These are phyloP conservation scores for Drosophila leonis DNA, from an alignment of 2,888 invertebrate species.

Conservation along the genomic window DNA sequence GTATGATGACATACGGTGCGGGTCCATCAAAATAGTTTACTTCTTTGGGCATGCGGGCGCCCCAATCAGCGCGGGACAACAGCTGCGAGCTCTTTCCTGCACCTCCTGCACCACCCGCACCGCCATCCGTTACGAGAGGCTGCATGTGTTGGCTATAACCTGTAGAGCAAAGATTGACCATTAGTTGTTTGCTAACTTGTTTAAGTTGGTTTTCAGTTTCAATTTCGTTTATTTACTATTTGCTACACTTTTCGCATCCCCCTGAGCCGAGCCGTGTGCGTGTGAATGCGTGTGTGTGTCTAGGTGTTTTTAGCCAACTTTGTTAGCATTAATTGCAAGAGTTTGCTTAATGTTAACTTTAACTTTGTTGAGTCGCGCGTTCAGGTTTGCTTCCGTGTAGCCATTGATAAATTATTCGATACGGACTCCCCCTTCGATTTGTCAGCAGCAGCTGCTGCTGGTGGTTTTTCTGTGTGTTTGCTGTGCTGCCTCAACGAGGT, in stretches of 20 bases:
- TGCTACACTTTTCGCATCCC: constrained; percentile 25
- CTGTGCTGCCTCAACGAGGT: constrained; percentile 59
- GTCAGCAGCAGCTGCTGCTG: constrained; percentile 5
- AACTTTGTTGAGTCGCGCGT: constrained; percentile 17
- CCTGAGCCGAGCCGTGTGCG: neutral
- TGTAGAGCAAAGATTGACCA: constrained; percentile 43
- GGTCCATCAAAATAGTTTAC: constrained; percentile 86
- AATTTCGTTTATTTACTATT: constrained; percentile 40
- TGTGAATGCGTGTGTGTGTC: constrained; percentile 12
- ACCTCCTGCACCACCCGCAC: neutral
- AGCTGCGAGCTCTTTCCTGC: constrained; percentile 55
- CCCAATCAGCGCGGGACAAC: constrained; percentile 87
- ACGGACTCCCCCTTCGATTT: constrained; percentile 47
- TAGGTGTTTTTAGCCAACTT: constrained; percentile 27
- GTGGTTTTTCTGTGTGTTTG: constrained; percentile 27
- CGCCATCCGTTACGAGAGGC: constrained; percentile 27
- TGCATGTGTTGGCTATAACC: constrained; percentile 78
- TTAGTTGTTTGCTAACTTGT: constrained; percentile 29
- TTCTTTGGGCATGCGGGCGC: constrained; percentile 86
- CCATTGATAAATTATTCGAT: constrained; percentile 68
- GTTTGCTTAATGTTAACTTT: constrained; percentile 54
- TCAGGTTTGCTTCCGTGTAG: constrained; percentile 20
- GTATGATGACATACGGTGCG: constrained; percentile 89
- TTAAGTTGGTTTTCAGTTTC: constrained; percentile 20
- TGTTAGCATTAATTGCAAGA: constrained; percentile 57